Base-by-base conservation (phyloP, 1,140 invertebrate genomes). In the Drosophila carrolli region DNA sequence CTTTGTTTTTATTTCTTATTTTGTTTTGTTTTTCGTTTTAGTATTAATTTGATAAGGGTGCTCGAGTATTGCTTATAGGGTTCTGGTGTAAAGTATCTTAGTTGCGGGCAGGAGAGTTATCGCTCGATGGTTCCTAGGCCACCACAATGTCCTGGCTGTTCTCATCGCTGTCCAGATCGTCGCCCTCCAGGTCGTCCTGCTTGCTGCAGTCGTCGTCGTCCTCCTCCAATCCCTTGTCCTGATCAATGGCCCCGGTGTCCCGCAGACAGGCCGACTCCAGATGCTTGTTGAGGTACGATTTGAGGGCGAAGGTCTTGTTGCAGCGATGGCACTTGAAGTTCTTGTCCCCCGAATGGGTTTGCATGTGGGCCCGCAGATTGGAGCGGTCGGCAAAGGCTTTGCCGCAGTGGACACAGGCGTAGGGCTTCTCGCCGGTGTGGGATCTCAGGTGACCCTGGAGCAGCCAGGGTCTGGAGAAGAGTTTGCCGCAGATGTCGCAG, bases 201-300 rank as follows among this genome's bases (percentile, higher is more conserved):
- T 73, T 72, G 38, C 81, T 54, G 10, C 67, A 58, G 32, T 89
- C 76, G 4, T 73, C 75, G 14, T 72, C 83, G 0, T 84, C 75
- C 5, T 68, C 54, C 4, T 77, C 61, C 54, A 61, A 7, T 0
- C 47, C 54, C 67, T 90, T 78, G 29, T 37, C 67, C 38, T 72
- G 48, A 19, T 61, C 59, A 27, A 89, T 81, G 43, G 75, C 78
- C 1, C 75, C 80, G 2, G 62, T 59, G 55, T 88, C 84, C 5
- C 84, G 55, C 0, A 95, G 94, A 91, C 98, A 99, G 29, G 97
- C 96, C 10, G 97, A 97, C 93, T 99, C 98, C 88, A 97, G 95
- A 93, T 99, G 98, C 93, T 99, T 99, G 93, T 98, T 99, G 35
- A 99, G 94, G 94, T 99, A 99, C 56, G 97, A 98, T 93, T 99